Base-by-base conservation (phyloP, 2,113 vertebrate genomes). In the Corythoichthys haematopterus region DNA sequence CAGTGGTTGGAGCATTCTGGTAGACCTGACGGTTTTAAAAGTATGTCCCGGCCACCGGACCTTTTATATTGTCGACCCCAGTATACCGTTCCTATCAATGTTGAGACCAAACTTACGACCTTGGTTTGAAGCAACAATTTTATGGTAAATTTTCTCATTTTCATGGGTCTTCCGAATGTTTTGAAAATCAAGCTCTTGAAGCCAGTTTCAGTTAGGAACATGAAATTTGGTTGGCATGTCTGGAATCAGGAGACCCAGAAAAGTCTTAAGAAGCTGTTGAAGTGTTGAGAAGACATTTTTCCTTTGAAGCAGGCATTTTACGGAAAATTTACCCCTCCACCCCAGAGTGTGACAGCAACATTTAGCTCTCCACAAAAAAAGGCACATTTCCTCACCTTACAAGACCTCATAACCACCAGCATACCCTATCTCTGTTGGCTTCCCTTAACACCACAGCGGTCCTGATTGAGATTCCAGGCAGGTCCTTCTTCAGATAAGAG, bases 401-500 rank as follows among this genome's bases (percentile, higher is more conserved):
- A 37, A 70, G 12, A 36, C 55, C 11, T 35, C 11, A 6, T 64
- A 45, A n/a, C 1, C 36, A 2, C 5, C 43, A 15, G 28, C 20
- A 9, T 28, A 3, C 14, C 15, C 50, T 7, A 51, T 14, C 52
- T 37, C n/a, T 9, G 28, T n/a, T 35, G 14, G 53, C 65, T 71
- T 53, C 65, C 10, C 51, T 46, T 61, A 50, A 78, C 71, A 66
- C 69, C 46, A n/a, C 37, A 28, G 14, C 7, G 35, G 36, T 46
- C 61, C 33, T 46, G 51, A 69, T 71, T 61, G 48, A 2, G 53
- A 69, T 74, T 70, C 77, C 48, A 52, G 2, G 14, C 48, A 33
- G 15, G 38, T 33, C 63, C 37, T 45, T 4, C 12, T 59, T 66
- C 76, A 52, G 76, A 79, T 56, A 72, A 67, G 43, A 68, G 33